Conservation (phyloP, 2,113 vertebrate genomes). For the Cyprinodon variegatus region DNA sequence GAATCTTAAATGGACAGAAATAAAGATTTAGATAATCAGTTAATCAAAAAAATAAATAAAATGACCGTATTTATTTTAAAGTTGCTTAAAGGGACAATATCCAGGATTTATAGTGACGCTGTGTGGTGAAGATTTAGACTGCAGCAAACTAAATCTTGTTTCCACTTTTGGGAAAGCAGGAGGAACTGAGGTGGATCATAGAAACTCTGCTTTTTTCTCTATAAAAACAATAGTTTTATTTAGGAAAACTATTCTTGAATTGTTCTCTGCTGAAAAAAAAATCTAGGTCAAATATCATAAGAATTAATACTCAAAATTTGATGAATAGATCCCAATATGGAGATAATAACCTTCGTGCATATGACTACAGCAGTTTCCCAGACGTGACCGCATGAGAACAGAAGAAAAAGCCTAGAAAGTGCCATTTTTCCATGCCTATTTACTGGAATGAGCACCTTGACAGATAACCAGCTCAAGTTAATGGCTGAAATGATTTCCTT, state of each 20-base stretch:
- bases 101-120: background rate
- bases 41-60: background rate
- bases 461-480: conserved; percentile 53
- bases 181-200: background rate
- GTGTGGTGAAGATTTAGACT: background rate
- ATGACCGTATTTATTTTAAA: background rate
- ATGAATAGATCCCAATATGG: conserved; percentile 26
- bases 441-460: conserved; percentile 41
- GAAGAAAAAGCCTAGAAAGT: conserved; percentile 26
- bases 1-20: background rate
- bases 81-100: background rate
- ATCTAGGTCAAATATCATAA: background rate
- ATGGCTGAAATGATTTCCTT: conserved; percentile 53
- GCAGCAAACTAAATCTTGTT: background rate
- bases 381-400: conserved; percentile 35
- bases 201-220: background rate
- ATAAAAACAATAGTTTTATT: background rate
- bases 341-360: conserved; percentile 17
- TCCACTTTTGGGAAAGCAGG: background rate
- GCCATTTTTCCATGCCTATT: conserved; percentile 24
- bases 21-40: background rate
- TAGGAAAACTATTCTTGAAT: background rate
- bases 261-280: background rate
- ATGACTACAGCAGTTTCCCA: conserved; percentile 56
- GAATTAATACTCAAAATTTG: conserved; percentile 10